Percentiles rank a stretch among this genome's conserved stretches.
Evolutionary conservation across 2,797 vertebrate species (phyloP).

Genomic region (Echiichthys vipera): DNA sequence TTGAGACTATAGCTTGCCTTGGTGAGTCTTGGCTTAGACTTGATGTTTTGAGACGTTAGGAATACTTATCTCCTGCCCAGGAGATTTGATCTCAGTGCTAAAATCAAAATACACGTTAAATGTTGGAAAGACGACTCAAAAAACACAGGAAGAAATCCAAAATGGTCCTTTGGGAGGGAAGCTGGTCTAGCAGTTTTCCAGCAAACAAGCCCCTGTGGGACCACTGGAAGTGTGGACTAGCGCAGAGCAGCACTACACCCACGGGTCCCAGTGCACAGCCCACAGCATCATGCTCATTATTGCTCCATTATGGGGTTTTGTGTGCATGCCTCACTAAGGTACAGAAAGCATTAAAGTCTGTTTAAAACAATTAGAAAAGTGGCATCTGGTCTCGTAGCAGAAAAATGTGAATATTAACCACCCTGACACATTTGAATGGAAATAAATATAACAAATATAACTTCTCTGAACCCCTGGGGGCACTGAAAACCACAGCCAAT

Average conservation of each 20-base stretch:
- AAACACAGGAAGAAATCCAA: background rate
- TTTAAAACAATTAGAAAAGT: too few species aligned
- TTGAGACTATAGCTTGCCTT: background rate
- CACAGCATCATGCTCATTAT: slow-evolving; percentile 21
- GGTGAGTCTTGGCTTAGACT: background rate
- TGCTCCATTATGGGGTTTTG: background rate
- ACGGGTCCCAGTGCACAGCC: background rate
- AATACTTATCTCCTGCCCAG: background rate
- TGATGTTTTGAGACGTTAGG: background rate
- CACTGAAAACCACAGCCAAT: too few species aligned
- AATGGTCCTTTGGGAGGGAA: background rate
- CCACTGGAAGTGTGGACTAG: background rate
- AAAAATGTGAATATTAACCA: too few species aligned
- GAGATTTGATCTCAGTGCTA: background rate
- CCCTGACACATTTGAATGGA: too few species aligned
- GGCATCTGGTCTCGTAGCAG: too few species aligned
- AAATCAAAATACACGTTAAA: background rate
- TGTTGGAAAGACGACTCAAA: background rate
- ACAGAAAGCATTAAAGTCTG: background rate
- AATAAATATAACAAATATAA: too few species aligned
- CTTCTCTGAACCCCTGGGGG: too few species aligned
- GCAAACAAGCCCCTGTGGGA: slow-evolving; percentile 38
- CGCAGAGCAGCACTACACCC: slow-evolving; percentile 7
- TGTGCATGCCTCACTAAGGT: background rate
- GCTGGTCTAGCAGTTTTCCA: slow-evolving; percentile 2